Conservation (phyloP, 2,113 vertebrate genomes). For the Brachypodius melanocephalos region DNA sequence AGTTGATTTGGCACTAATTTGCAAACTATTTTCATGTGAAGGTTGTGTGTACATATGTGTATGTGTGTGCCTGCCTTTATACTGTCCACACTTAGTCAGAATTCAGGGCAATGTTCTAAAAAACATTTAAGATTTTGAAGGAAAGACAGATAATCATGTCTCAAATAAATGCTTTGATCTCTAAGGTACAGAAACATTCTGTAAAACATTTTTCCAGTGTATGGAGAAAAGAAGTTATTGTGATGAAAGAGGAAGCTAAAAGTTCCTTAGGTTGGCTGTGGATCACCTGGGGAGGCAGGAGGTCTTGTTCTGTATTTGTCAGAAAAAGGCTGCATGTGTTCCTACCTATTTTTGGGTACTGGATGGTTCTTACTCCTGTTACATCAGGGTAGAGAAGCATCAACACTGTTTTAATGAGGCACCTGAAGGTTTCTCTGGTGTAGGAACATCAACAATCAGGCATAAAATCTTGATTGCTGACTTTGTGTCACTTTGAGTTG, state of each 20-base stretch:
- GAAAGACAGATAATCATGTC: neutral
- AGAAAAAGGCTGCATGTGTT: neutral
- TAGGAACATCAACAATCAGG: neutral
- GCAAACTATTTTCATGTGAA: neutral
- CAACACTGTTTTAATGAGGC: neutral
- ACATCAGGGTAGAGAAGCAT: neutral
- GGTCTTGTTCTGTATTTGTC: neutral
- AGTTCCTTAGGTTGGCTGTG: neutral
- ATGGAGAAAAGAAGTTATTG: neutral
- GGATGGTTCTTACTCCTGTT: neutral
- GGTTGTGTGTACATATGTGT: rapidly evolving
- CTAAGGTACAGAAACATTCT: neutral
- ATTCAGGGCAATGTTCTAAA: neutral
- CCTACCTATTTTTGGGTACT: neutral
- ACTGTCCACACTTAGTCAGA: neutral
- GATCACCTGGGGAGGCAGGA: neutral
- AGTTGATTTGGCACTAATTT: neutral
- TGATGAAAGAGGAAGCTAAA: neutral
- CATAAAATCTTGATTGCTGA: neutral
- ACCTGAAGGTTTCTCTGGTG: neutral
- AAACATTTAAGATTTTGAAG: neutral
- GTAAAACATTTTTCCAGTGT: neutral
- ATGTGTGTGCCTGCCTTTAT: neutral
- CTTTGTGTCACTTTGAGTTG: neutral
- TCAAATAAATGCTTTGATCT: neutral